Base-by-base conservation (phyloP, 2,888 invertebrate genomes). In the Nudaria mundana region DNA sequence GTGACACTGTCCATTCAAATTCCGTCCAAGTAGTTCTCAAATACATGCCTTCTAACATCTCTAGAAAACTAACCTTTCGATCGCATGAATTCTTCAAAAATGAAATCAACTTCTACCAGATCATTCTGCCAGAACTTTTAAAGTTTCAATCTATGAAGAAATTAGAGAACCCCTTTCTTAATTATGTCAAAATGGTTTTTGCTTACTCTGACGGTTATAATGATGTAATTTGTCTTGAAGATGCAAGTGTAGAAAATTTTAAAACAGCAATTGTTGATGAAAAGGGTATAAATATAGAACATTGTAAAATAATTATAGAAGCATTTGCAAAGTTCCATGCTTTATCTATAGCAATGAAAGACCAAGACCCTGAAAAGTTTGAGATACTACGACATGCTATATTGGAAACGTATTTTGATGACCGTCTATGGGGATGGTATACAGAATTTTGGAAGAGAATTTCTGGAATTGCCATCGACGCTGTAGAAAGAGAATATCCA, bases 71-170 rank as follows among this genome's bases (percentile, higher is more conserved):
- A 15, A 91, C 94, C 0, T 94, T 90, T 55, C 86, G 92, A 38
- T 92, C 92, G 23, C 63, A 81, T 2, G 93, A 92, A 30, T 94
- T 94, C 67, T 94, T 94, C 60, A 79, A 81, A 44, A 94, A 94
- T 62, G 94, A 94, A 75, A 92, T 92, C 0, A 76, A 81, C 36
- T 94, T 94, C 66, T 94, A 94, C 68, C 76, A 80, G 22, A 75
- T 73, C 44, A 86, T 90, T 1, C 72, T 91, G 46, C 89, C 90
- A 5, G 75, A 54, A 1, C 53, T 91, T 40, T 56, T 90, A 1
- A 65, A 82, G 23, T 91, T 89, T 34, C 87, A 89, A 57, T 51
- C 76, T 0, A 66, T 52, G 1, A 86, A 80, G 49, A 62, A 68
- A 1, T 6, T 84, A 0, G 58, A 64, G 7, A 81, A 90, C 3